Conservation (phyloP, 2,797 vertebrate genomes). For the Artibeus lituratus region DNA sequence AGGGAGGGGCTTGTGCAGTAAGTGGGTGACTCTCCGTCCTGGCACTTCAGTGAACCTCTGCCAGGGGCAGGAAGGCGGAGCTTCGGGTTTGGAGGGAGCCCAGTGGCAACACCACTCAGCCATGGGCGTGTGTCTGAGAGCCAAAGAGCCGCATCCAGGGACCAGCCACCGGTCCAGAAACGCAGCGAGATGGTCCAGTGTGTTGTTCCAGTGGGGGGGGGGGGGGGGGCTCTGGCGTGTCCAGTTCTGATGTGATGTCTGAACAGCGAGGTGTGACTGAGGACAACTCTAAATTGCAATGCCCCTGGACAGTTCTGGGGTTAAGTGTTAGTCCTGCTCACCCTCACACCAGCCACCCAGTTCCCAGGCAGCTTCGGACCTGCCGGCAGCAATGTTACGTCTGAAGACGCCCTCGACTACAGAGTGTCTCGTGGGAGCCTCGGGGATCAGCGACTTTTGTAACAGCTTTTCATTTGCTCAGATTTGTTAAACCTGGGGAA, state of each 20-base stretch:
- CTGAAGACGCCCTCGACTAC: not conserved
- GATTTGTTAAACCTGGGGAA: not conserved
- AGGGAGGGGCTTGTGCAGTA: not conserved
- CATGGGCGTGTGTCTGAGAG: not conserved
- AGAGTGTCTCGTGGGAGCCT: not conserved
- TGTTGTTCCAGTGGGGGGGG: not conserved
- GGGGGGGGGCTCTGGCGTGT: not conserved
- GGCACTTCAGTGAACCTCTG: not conserved
- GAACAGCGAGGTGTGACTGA: not conserved
- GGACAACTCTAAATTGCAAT: slow-evolving; percentile 12
- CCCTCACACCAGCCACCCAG: not conserved
- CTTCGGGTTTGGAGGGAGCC: not conserved
- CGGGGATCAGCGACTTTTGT: not conserved
- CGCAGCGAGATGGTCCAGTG: not conserved
- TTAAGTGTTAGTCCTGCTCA: not conserved
- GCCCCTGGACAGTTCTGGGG: not conserved
- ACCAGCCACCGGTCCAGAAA: not conserved
- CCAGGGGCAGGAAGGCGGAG: not conserved
- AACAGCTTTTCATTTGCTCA: not conserved
- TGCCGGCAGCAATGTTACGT: not conserved
- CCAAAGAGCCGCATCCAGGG: no score
- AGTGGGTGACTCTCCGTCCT: fast-evolving
- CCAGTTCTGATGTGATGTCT: not conserved
- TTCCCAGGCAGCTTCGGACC: not conserved
- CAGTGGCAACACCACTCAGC: no score